Evolutionary conservation across 2,888 invertebrate genomes (phyloP), one percentile per base, ranked within the genome.

Genomic region (Aphidoletes aphidimyza): DNA sequence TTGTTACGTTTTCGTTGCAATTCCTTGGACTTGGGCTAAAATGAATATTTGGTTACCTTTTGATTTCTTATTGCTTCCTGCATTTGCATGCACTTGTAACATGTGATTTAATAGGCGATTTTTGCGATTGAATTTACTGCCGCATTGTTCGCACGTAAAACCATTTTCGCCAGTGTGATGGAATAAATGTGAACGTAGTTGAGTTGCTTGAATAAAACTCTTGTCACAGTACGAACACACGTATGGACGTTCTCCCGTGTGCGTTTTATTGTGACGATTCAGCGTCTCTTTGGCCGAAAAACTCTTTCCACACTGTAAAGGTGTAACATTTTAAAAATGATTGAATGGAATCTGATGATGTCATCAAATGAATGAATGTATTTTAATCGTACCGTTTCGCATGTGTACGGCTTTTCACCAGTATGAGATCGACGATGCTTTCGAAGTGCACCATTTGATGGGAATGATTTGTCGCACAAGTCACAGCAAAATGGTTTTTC

Each of bases 241-340:
- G 86, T 90, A 90, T 0, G 89, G 89, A 30, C 88, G 88, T 84
- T 90, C 89, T 6, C 83, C 87, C 0, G 90, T 90, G 88, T 95
- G 95, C 0, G 94, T 94, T 86, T 94, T 91, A 87, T 94, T 92
- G 88, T 95, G 95, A 1, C 95, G 93, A 87, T 95, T 94, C 87
- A 95, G 91, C 85, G 96, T 96, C 89, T 96, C 96, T 87, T 96
- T 94, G 0, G 96, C 96, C 84, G 93, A 94, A 88, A 96, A 96
- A 84, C 92, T 92, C 89, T 94, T 94, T 54, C 92, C 92, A 87
- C 96, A 96, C 95, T 95, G 89, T 84, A 69, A 84, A 85, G 11
- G 22, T 45, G 42, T 17, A 83, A 59, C 5, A 5, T 59, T 26
- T 59, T 2, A 59, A 14, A 59, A 59, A 59, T 39, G 39, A 39